Evolutionary conservation across 2,797 vertebrate species (phyloP).

Genomic region (Rhinella marina): DNA sequence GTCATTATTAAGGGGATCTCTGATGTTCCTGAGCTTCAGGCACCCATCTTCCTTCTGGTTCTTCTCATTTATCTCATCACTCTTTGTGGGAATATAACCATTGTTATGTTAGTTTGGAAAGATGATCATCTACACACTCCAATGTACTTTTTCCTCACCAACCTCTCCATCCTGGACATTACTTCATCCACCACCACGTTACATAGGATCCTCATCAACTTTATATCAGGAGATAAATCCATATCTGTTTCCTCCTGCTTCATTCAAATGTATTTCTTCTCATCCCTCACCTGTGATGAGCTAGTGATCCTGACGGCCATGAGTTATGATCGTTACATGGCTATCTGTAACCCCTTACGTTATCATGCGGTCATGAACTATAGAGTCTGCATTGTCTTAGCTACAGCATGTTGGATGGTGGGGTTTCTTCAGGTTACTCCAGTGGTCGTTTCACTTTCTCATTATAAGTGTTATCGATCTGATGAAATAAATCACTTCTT

Average conservation of each 20-base stretch:
- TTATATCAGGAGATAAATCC: background rate
- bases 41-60: background rate
- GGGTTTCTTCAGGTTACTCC: background rate
- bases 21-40: conserved; percentile 30
- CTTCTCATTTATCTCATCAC: conserved; percentile 15
- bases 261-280: conserved; percentile 32
- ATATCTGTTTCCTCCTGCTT: background rate
- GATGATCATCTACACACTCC: conserved; percentile 36
- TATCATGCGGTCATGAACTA: background rate
- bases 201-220: background rate
- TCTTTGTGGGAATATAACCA: conserved; percentile 45
- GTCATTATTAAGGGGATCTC: conserved; percentile 50
- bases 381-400: background rate
- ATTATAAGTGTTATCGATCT: background rate
- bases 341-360: background rate
- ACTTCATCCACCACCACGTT: conserved; percentile 4
- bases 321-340: conserved; percentile 36
- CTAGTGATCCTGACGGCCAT: conserved; percentile 36
- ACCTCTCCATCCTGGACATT: conserved; percentile 35
- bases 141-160: conserved; percentile 41
- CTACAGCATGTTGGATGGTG: background rate
- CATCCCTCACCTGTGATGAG: background rate
- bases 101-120: conserved; percentile 29
- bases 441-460: background rate
- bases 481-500: background rate